Conservation (phyloP, 2,888 invertebrate species). For the Seladonia tumulorum region DNA sequence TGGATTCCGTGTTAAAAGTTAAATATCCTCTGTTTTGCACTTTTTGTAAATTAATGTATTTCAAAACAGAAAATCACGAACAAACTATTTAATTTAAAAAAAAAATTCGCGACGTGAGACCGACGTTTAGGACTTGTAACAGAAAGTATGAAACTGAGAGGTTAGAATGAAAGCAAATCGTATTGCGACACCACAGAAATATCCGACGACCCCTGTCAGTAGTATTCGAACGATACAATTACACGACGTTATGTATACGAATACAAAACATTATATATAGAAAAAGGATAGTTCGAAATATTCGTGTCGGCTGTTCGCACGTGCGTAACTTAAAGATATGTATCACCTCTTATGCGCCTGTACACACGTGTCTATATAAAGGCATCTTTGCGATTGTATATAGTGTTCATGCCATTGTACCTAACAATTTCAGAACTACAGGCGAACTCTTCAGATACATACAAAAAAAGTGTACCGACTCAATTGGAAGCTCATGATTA, state of each 20-base stretch:
- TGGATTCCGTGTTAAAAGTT: background rate
- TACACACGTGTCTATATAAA: slow-evolving; percentile 46
- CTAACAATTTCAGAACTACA: slow-evolving; percentile 12
- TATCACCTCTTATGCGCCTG: slow-evolving; percentile 31
- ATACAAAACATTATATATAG: background rate
- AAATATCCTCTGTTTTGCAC: background rate
- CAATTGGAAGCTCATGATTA: slow-evolving; percentile 20
- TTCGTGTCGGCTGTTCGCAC: slow-evolving; percentile 31
- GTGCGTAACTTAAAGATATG: slow-evolving; percentile 30
- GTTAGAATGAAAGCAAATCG: slow-evolving; percentile 44
- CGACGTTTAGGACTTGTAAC: slow-evolving; percentile 8
- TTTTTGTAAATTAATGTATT: background rate
- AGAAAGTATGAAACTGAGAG: slow-evolving; percentile 35
- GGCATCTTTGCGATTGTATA: slow-evolving; percentile 22
- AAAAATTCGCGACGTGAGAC: background rate
- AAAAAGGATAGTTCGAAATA: slow-evolving; percentile 11
- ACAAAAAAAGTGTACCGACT: slow-evolving; percentile 5
- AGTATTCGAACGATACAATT: background rate
- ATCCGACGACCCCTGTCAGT: slow-evolving; percentile 4
- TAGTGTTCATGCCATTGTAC: slow-evolving; percentile 20
- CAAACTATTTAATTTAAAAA: background rate
- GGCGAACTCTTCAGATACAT: background rate
- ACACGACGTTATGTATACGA: background rate
- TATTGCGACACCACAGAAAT: slow-evolving; percentile 17
- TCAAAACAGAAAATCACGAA: background rate